Evolutionary conservation across 30 jellyfish, hydroid and myxozoan species (phyloP).

Genomic region (Calvadosia cruxmelitensis): DNA sequence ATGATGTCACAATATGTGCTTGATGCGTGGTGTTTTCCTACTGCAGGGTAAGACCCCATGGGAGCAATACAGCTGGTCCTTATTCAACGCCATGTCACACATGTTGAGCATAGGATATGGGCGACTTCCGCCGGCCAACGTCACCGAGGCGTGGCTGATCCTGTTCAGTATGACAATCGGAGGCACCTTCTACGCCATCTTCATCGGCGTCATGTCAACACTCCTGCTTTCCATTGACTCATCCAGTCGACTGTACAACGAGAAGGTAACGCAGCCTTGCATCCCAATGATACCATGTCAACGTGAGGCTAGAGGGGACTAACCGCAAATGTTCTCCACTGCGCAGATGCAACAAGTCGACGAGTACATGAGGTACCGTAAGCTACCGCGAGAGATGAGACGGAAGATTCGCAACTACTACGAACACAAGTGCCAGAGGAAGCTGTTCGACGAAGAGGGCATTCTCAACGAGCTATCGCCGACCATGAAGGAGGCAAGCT

Average conservation of each 20-base stretch:
- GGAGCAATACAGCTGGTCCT: constrained; percentile 73
- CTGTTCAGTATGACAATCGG: constrained; percentile 71
- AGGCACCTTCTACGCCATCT: constrained; percentile 82
- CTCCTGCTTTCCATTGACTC: constrained; percentile 65
- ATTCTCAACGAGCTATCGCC: constrained; percentile 37
- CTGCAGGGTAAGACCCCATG: constrained; percentile 18
- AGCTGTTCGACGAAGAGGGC: constrained; percentile 41
- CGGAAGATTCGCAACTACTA: constrained; percentile 27
- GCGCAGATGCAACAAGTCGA: constrained; percentile 38
- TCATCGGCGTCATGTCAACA: constrained; percentile 66
- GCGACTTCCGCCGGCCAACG: constrained; percentile 45
- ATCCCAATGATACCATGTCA: not conserved
- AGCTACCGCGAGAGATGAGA: constrained; percentile 34
- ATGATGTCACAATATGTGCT: too few species aligned
- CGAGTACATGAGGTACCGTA: constrained; percentile 33
- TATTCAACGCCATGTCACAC: constrained; percentile 77
- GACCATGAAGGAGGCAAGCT: constrained; percentile 37
- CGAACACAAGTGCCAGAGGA: constrained; percentile 39
- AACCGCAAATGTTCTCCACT: not conserved
- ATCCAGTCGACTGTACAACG: constrained; percentile 50
- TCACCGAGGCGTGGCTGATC: constrained; percentile 48
- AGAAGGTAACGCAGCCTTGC: constrained; percentile 32
- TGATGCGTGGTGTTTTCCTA: too few species aligned
- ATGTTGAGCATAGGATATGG: constrained; percentile 93
- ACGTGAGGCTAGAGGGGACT: not conserved